Evolutionary conservation across 1,140 invertebrate species (phyloP).

Genomic region (Xylocopa sonorina): DNA sequence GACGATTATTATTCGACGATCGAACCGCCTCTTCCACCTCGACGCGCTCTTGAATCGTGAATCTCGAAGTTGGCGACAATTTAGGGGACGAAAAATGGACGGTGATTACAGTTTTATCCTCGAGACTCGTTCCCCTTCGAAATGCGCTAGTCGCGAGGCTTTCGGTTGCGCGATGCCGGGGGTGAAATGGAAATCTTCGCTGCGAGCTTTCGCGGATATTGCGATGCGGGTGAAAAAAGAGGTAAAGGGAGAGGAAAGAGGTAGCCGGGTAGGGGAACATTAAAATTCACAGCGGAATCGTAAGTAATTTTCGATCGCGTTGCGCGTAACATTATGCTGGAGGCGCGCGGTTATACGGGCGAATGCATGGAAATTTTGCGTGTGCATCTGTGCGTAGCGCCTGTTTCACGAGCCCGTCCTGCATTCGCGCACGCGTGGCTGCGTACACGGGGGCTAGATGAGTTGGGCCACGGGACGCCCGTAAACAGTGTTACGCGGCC

Average conservation of each 20-base stretch:
- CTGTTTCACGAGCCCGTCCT: slow-evolving; percentile 12
- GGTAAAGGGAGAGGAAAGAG: neutral
- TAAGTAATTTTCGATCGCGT: slow-evolving; percentile 40
- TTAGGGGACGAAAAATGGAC: neutral
- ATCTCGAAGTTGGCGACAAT: neutral
- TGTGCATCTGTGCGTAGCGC: slow-evolving; percentile 48
- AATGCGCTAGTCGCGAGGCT: neutral
- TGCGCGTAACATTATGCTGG: slow-evolving; percentile 8
- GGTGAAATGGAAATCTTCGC: neutral
- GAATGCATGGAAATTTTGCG: slow-evolving; percentile 52
- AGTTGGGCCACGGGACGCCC: slow-evolving; percentile 15
- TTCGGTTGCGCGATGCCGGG: too few relatives aligned
- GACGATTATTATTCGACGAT: slow-evolving; percentile 34
- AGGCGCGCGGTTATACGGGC: slow-evolving; percentile 34
- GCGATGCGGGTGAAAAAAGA: neutral
- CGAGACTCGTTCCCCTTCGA: neutral
- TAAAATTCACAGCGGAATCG: slow-evolving; percentile 31
- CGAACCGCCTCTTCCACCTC: too few relatives aligned
- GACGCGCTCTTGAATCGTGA: too few relatives aligned
- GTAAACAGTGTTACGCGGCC: slow-evolving; percentile 36
- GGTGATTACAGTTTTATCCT: neutral
- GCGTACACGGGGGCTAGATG: slow-evolving; percentile 28
- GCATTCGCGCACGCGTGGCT: slow-evolving; percentile 28
- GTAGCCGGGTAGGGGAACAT: neutral
- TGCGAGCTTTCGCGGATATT: slow-evolving; percentile 4